Base-by-base conservation (phyloP, 2,888 invertebrate genomes). In the Drosophila vallismaia region DNA sequence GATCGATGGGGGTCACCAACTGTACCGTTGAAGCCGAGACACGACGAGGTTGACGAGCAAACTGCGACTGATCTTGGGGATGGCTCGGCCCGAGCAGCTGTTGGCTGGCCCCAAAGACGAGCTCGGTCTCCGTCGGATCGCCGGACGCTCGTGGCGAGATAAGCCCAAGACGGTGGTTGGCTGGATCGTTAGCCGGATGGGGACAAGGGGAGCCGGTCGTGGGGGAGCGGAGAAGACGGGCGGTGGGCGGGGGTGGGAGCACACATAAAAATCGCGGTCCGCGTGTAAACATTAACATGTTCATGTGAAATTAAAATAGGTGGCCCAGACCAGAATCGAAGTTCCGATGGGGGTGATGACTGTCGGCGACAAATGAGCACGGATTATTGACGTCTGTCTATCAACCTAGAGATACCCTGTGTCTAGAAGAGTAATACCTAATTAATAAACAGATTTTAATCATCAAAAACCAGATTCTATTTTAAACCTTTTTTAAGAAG, bases 231-330 rank as follows among this genome's bases (percentile, higher is more conserved):
- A 40, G 44, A 29, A 19, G 59, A 19, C 68, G 62, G 66, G 66
- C 62, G 66, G 51, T 64, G 50, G 67, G 55, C 70, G 58, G n/a
- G 6, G 6, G 77, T 70, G 77, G 80, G 86, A 73, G 86, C 55
- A 66, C 56, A 81, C 78, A 84, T 84, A 80, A 85, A 84, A 83
- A 83, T 75, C 81, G 80, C 86, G 74, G 86, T 86, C 83, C 88
- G 88, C 85, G 86, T 88, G 85, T 88, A 86, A 85, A 86, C 84
- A 85, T 85, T 85, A 88, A 86, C 85, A 85, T 83, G 84, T 74
- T 79, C 81, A 81, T 85, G 85, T 85, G 88, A 85, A 86, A 77
- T 83, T 72, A 85, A 86, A 77, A 83, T 74, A 75, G 86, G 46
- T 69, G 64, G 56, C 66, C 62, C 63, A 40, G 66, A 36, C 67